Conservation (phyloP, 1,140 invertebrate species). For the Leptinotarsa defecta region DNA sequence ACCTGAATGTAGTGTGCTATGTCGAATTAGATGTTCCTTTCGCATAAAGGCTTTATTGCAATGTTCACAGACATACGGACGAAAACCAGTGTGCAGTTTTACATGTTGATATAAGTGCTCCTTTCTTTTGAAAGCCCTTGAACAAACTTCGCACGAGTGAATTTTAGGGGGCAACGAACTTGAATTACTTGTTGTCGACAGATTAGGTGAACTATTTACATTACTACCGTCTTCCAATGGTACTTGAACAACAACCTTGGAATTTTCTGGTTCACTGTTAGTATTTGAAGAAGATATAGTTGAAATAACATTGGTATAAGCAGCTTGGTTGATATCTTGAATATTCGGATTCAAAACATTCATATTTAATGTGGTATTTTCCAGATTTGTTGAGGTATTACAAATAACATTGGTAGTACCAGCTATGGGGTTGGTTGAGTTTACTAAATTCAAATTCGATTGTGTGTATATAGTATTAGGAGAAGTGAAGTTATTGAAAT, state of each 20-base stretch:
- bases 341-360: constrained; percentile 34
- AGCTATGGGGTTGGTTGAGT: neutral
- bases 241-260: constrained; percentile 15
- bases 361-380: constrained; percentile 36
- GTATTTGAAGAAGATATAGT: constrained; percentile 8
- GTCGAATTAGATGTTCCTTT: constrained; percentile 72
- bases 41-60: constrained; percentile 76
- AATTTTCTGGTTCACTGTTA: constrained; percentile 5
- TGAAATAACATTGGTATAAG: constrained; percentile 27
- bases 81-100: constrained; percentile 72
- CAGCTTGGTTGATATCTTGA: constrained; percentile 27
- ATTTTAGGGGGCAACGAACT: constrained; percentile 27
- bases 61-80: constrained; percentile 67
- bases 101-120: constrained; percentile 65
- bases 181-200: neutral
- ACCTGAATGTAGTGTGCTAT: constrained; percentile 75
- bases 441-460: constrained; percentile 26
- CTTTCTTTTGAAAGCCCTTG: constrained; percentile 65
- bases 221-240: constrained; percentile 13
- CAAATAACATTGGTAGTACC: constrained; percentile 25
- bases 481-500: constrained; percentile 21
- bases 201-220: neutral
- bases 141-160: constrained; percentile 62
- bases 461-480: constrained; percentile 23
- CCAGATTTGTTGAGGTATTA: constrained; percentile 18